Evolutionary conservation across 2,797 vertebrate species (phyloP).

Genomic region (Girardinus metallicus): DNA sequence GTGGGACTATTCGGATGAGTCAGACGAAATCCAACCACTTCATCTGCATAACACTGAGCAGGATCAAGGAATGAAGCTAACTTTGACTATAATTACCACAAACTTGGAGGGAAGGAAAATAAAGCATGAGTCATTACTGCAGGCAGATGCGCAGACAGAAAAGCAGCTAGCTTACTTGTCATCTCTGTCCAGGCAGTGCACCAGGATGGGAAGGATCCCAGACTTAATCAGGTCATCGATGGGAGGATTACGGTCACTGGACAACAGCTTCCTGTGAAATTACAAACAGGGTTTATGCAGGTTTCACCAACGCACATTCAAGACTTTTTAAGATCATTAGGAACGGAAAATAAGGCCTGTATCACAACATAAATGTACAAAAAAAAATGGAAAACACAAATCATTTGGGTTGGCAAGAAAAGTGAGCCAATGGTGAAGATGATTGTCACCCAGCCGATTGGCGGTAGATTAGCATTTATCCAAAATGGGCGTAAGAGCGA

Average conservation of each 20-base stretch:
- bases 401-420: too few relatives aligned
- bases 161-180: constrained; percentile 90
- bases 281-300: not conserved
- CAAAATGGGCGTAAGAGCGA: too few relatives aligned
- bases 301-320: too few relatives aligned
- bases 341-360: too few relatives aligned
- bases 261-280: constrained; percentile 91
- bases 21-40: constrained; percentile 15
- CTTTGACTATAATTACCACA: constrained; percentile 25
- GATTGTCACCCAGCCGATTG: too few relatives aligned
- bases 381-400: not conserved
- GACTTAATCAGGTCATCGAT: constrained; percentile 99
- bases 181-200: constrained; percentile 98
- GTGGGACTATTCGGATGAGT: constrained; percentile 34
- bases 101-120: not conserved
- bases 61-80: constrained; percentile 1
- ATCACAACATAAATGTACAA: too few relatives aligned
- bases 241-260: constrained; percentile 98
- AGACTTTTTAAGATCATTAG: too few relatives aligned
- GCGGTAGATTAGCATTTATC: too few relatives aligned
- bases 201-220: constrained; percentile 98
- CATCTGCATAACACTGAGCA: constrained; percentile 47
- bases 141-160: constrained; percentile 5
- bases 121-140: constrained; percentile 1
- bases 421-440: too few relatives aligned